Percentiles rank a stretch among this genome's conserved stretches.
Conservation (phyloP, 2,113 vertebrate species). For the Microcebus jonahi region DNA sequence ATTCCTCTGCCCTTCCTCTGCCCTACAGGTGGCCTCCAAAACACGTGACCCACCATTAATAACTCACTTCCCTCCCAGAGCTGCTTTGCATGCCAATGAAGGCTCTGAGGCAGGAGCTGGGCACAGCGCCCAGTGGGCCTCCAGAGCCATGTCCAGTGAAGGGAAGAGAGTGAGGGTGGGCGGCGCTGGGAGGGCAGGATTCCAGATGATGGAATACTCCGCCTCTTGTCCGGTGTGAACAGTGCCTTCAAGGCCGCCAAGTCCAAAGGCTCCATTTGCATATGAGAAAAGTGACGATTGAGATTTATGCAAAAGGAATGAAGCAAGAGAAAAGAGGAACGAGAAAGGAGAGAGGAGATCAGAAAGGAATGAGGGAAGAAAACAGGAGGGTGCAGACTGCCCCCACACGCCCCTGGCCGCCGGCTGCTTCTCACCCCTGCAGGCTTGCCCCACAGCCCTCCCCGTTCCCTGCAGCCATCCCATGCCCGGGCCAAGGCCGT, state of each 20-base stretch:
- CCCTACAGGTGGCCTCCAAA: not conserved
- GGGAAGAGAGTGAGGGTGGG: not conserved
- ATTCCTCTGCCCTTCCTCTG: too few species aligned
- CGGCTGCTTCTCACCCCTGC: too few species aligned
- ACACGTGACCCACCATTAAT: not conserved
- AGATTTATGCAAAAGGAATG: not conserved
- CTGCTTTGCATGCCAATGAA: not conserved
- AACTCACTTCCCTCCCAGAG: not conserved
- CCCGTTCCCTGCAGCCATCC: too few species aligned
- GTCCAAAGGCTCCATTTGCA: constrained; percentile 4
- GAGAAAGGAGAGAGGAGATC: not conserved
- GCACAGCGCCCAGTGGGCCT: not conserved
- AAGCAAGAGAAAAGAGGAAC: not conserved
- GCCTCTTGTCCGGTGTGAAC: not conserved
- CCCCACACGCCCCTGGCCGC: too few species aligned
- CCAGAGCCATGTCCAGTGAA: not conserved
- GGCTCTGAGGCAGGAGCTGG: not conserved
- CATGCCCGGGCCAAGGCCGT: too few species aligned
- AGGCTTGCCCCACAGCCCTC: accelerated
- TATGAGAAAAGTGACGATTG: not conserved
- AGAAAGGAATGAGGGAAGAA: not conserved
- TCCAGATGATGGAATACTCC: not conserved
- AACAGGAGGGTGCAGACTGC: accelerated
- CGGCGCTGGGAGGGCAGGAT: not conserved
- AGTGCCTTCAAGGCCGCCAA: not conserved